phyloP scores from a whole-genome alignment of 2,797 vertebrate species.

The Hoplostethus atlanticus region DNA sequence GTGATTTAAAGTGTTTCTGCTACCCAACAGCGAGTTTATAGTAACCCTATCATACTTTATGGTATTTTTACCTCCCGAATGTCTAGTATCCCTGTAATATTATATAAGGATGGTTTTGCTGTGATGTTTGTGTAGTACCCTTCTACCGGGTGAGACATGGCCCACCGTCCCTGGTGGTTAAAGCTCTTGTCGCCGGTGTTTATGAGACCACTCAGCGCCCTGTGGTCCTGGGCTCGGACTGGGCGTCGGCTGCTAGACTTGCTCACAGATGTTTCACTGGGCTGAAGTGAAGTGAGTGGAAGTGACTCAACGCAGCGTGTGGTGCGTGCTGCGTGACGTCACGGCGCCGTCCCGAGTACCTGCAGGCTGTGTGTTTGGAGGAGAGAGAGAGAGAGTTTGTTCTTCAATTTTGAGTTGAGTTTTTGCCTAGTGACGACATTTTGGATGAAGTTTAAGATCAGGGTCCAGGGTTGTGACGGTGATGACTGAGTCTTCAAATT shows the following conservation, averaged over 20 bases:
- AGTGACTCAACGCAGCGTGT: slow-evolving; percentile 72
- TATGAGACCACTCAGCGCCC: too few relatives aligned
- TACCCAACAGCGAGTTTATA: too few relatives aligned
- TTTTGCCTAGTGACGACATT: slow-evolving; percentile 22
- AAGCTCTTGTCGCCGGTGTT: too few relatives aligned
- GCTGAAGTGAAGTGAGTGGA: slow-evolving; percentile 64
- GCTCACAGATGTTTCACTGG: slow-evolving; percentile 63
- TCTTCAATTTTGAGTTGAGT: slow-evolving; percentile 4
- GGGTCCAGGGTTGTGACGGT: background rate
- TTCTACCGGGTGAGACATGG: too few relatives aligned
- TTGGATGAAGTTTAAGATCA: background rate
- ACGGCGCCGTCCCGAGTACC: slow-evolving; percentile 8
- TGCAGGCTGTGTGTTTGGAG: slow-evolving; percentile 1
- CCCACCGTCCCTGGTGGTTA: too few relatives aligned
- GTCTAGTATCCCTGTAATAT: too few relatives aligned
- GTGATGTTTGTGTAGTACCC: too few relatives aligned
- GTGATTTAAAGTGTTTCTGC: too few relatives aligned
- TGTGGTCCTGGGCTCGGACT: slow-evolving; percentile 10
- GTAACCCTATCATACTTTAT: too few relatives aligned
- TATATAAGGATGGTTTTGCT: too few relatives aligned
- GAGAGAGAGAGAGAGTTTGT: background rate
- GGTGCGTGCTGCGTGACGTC: slow-evolving; percentile 63
- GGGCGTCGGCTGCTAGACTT: slow-evolving; percentile 56
- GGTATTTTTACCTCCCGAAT: too few relatives aligned
- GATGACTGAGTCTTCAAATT: too few relatives aligned